phyloP scores from a whole-genome alignment of 2,797 vertebrate species.

The Manis pentadactyla region DNA sequence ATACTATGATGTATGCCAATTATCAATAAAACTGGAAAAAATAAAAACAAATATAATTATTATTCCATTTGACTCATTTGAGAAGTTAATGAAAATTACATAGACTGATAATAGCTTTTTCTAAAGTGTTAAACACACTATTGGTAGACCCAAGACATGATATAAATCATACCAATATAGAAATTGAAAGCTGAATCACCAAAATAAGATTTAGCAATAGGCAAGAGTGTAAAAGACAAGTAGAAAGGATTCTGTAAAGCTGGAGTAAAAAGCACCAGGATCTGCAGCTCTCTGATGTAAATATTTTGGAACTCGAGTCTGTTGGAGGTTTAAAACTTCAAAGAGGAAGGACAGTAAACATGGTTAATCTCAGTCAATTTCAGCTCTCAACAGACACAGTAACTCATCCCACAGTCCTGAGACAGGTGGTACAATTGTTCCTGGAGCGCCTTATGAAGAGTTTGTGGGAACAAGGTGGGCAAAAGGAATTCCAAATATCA shows the following conservation, averaged over 20 bases:
- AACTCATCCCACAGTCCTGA: background rate
- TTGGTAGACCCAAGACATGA: background rate
- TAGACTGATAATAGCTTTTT: background rate
- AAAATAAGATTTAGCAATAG: background rate
- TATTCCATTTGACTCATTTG: conserved; percentile 60
- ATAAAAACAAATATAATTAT: background rate
- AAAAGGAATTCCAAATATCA: background rate
- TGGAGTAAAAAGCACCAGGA: background rate
- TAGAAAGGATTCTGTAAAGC: background rate
- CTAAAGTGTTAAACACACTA: background rate
- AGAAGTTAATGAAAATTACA: conserved; percentile 52
- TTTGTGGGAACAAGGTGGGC: background rate
- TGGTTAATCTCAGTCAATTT: background rate
- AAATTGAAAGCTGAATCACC: conserved; percentile 20
- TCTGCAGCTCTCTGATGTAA: background rate
- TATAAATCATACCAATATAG: conserved; percentile 25
- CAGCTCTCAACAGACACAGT: background rate
- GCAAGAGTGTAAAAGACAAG: background rate
- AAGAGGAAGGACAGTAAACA: background rate
- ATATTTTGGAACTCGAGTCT: background rate
- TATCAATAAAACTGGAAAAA: background rate
- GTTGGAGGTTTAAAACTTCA: background rate
- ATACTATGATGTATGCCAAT: background rate
- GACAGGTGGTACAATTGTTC: background rate
- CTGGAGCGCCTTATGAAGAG: background rate